Evolutionary conservation across 2,888 invertebrate genomes (phyloP), one percentile per base, ranked within the genome.

Genomic region (Hanleya hanleyi): DNA sequence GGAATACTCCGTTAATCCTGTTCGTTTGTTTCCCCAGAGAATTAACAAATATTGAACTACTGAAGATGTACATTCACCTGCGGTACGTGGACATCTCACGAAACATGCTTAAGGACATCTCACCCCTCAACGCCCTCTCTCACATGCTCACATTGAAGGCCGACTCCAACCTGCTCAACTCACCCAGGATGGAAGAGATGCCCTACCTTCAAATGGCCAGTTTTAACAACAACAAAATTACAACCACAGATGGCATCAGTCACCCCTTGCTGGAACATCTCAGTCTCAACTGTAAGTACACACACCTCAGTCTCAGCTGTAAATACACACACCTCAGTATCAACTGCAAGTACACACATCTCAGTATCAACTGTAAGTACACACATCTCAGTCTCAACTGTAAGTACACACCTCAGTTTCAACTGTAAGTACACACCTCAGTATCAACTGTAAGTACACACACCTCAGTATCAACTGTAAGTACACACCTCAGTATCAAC

Each of bases 51-150:
- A 87, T 91, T 35, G 73, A 74, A 29, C 76, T 89, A 5, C 78
- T 91, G 57, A 84, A 85, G 67, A 77, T 82, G n/a, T 91, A 84
- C 78, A 88, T 90, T 72, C 90, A 91, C 74, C 78, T 91, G 41
- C 84, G 90, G n/a, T 90, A 89, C 73, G 79, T 91, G 33, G 90
- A 91, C 74, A 67, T 91, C 18, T 87, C 87, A 64, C 87, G 87
- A 71, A 91, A 91, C 78, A 82, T 83, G 66, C 72, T 91, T 29
- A 86, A 84, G 72, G 89, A 90, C 82, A 83, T 91, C 41, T 84
- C 86, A 9, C 81, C 88, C 5, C 82, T 91, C 5, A 88, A 86
- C 80, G 78, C 84, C 12, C 81, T 90, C 18, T 86, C 88, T 5
- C 89, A 90, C 75, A 75, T 90, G 81, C 78, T 90, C 73, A 89